Conservation (phyloP, 2,888 invertebrate species). For the Drosophila paranaensis region DNA sequence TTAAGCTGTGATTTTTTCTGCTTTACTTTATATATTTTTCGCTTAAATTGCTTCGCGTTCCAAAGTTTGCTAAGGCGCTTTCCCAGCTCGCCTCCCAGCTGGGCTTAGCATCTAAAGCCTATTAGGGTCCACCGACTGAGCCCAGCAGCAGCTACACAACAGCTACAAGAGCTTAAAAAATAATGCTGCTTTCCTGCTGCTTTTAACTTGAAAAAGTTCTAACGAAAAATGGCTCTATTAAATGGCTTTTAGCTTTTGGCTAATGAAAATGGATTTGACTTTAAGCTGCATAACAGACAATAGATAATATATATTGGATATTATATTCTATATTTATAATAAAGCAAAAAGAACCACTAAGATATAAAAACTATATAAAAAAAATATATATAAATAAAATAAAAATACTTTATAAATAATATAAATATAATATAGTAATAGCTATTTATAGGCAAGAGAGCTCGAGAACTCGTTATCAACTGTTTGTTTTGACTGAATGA, state of each 20-base stretch:
- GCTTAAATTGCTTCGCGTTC: constrained; percentile 18
- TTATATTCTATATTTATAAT: too few relatives aligned
- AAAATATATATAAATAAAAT: too few relatives aligned
- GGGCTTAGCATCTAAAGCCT: constrained; percentile 47
- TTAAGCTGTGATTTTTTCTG: constrained; percentile 36
- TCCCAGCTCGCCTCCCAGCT: constrained; percentile 21
- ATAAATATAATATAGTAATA: too few relatives aligned
- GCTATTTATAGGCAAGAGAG: not conserved
- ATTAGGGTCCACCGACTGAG: constrained; percentile 36
- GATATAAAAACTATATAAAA: too few relatives aligned
- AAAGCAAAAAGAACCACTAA: too few relatives aligned
- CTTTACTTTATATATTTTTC: constrained; percentile 15
- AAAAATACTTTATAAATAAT: not conserved
- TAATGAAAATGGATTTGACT: not conserved
- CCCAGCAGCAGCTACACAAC: not conserved
- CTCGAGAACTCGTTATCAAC: not conserved
- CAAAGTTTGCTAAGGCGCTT: constrained; percentile 45
- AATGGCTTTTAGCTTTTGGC: not conserved
- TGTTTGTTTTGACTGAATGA: not conserved
- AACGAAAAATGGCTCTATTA: not conserved
- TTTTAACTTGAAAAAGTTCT: not conserved
- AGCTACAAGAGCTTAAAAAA: constrained; percentile 23
- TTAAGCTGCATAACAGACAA: not conserved
- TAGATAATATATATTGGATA: not conserved
- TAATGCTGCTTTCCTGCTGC: constrained; percentile 10